A percentile compares a stretch with the other conserved stretches of the same genome.
phyloP scores from a whole-genome alignment of 2,113 vertebrate genomes.

The Formicarius rufipectus region DNA sequence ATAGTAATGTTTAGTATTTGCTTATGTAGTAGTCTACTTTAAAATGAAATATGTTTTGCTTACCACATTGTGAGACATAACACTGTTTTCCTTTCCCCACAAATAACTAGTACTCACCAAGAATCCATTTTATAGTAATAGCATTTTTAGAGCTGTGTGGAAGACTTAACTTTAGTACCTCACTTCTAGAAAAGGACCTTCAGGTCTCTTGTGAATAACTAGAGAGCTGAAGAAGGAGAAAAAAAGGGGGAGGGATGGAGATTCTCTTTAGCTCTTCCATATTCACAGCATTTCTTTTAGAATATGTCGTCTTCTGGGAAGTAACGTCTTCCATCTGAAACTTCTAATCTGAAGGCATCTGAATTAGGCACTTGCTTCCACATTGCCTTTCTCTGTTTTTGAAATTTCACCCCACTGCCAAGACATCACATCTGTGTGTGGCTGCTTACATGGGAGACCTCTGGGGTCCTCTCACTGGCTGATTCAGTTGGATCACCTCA shows the following conservation, averaged over 20 bases:
- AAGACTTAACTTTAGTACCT: neutral
- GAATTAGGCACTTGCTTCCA: neutral
- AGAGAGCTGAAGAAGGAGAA: neutral
- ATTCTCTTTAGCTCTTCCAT: neutral
- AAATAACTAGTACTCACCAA: neutral
- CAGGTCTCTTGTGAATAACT: neutral
- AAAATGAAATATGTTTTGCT: conserved; percentile 6
- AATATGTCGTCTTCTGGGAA: neutral
- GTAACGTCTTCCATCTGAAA: neutral
- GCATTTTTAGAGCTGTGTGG: neutral
- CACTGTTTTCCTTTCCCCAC: neutral
- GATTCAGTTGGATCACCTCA: neutral
- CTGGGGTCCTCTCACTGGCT: neutral
- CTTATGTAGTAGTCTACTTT: neutral
- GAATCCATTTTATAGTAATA: neutral
- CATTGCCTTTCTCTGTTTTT: neutral
- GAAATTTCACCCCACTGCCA: neutral
- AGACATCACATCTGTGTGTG: neutral
- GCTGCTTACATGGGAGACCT: neutral
- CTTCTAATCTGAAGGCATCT: neutral
- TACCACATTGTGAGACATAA: neutral
- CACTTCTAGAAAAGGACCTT: neutral
- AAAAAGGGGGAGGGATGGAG: fast-evolving
- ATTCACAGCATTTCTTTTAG: neutral
- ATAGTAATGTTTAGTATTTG: neutral